Evolutionary conservation across 2,113 vertebrate genomes (phyloP).

Genomic region (Petroica traversi): DNA sequence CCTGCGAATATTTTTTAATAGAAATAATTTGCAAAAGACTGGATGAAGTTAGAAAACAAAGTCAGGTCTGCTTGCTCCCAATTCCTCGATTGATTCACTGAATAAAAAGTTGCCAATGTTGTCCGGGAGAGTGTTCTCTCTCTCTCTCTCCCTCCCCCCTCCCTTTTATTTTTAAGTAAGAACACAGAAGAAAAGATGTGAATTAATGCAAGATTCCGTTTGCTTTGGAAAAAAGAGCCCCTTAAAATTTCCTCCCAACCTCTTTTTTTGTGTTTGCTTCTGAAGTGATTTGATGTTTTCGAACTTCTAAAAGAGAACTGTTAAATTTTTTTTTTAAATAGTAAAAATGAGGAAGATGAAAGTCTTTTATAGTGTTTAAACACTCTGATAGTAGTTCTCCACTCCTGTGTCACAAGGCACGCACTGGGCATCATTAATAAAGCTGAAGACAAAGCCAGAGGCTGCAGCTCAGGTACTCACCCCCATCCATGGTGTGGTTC

Average conservation of each 20-base stretch:
- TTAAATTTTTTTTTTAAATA: background rate
- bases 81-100: background rate
- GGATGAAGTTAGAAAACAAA: accelerated
- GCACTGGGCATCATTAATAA: background rate
- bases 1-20: background rate
- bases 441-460: background rate
- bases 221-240: background rate
- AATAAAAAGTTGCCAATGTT: background rate
- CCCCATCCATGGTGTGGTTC: slow-evolving; percentile 33
- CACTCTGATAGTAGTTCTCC: background rate
- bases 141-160: background rate
- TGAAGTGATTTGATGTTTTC: background rate
- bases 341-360: background rate
- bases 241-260: background rate
- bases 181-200: background rate
- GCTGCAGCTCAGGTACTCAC: slow-evolving; percentile 43
- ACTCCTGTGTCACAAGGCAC: background rate
- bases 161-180: background rate
- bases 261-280: background rate
- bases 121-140: background rate
- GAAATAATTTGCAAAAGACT: background rate
- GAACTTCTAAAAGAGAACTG: background rate
- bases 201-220: background rate
- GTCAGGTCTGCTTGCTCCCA: background rate
- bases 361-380: background rate